phyloP scores from a whole-genome alignment of 2,113 vertebrate genomes.

The Onychostruthus taczanowskii region DNA sequence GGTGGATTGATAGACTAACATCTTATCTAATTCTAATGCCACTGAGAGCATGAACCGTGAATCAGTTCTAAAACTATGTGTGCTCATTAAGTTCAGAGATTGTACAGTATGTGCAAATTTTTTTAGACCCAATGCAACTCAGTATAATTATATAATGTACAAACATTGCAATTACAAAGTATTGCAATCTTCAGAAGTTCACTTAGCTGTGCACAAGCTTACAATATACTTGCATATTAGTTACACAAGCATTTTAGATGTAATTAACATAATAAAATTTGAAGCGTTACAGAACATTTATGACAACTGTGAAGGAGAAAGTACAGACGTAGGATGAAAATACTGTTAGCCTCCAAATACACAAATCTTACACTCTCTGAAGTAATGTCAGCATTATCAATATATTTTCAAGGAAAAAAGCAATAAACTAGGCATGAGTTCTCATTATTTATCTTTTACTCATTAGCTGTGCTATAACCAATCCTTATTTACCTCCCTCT shows the following conservation, averaged over 20 bases:
- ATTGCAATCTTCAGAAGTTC: constrained; percentile 20
- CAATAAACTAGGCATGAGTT: not conserved
- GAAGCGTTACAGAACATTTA: constrained; percentile 35
- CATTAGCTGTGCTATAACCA: not conserved
- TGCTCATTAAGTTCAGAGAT: not conserved
- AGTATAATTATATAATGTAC: constrained; percentile 23
- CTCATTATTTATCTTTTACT: constrained; percentile 18
- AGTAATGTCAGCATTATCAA: not conserved
- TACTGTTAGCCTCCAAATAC: not conserved
- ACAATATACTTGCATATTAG: constrained; percentile 26
- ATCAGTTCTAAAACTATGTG: not conserved
- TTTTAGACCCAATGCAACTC: not conserved
- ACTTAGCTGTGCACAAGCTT: constrained; percentile 26
- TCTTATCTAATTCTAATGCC: not conserved
- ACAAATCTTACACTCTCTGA: not conserved
- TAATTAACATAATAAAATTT: constrained; percentile 50
- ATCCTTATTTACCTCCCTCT: not conserved
- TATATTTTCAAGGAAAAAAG: not conserved
- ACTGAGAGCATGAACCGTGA: not conserved
- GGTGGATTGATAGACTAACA: not conserved
- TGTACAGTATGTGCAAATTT: not conserved
- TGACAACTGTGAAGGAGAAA: constrained; percentile 6
- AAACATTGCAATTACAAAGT: constrained; percentile 5
- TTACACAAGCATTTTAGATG: constrained; percentile 44
- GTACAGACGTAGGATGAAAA: not conserved